phyloP scores from a whole-genome alignment of 2,113 vertebrate genomes.

The Oryzias javanicus region DNA sequence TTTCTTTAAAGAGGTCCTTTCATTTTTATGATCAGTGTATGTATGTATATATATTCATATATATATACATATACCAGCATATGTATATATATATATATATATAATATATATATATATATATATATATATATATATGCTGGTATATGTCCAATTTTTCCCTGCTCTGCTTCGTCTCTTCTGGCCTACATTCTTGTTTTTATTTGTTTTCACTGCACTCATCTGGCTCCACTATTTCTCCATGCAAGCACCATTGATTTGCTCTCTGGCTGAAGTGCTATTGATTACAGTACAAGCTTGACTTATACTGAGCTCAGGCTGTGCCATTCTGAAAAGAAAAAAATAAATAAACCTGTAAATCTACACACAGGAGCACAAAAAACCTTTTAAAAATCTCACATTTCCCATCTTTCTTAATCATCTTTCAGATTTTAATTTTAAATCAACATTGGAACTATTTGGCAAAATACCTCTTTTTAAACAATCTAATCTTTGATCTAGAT shows the following conservation, averaged over 20 bases:
- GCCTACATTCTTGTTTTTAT: conserved; percentile 46
- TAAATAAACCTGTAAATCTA: conserved; percentile 12
- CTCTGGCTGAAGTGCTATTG: conserved; percentile 73
- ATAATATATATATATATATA: not conserved
- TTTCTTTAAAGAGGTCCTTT: no score
- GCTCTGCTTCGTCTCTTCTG: conserved; percentile 13
- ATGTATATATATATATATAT: no score
- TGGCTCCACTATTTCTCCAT: conserved; percentile 39
- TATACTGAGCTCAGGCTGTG: conserved; percentile 46
- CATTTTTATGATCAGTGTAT: no score
- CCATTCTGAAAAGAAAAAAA: conserved; percentile 17
- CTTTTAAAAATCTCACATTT: conserved; percentile 9
- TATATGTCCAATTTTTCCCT: conserved; percentile 7
- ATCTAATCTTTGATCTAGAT: conserved; percentile 28
- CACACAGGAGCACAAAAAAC: conserved; percentile 10
- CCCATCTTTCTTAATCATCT: not conserved
- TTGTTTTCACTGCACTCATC: conserved; percentile 41
- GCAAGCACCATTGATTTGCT: conserved; percentile 69
- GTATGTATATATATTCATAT: no score
- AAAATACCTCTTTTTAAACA: conserved; percentile 13
- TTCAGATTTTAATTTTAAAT: conserved; percentile 11
- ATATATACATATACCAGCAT: no score
- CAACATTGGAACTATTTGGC: conserved; percentile 31
- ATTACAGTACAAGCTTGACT: conserved; percentile 69
- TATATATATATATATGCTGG: not conserved